Percentiles rank a stretch among this genome's conserved stretches.
phyloP scores from a whole-genome alignment of 2,888 invertebrate genomes.

The Parnassius mnemosyne region DNA sequence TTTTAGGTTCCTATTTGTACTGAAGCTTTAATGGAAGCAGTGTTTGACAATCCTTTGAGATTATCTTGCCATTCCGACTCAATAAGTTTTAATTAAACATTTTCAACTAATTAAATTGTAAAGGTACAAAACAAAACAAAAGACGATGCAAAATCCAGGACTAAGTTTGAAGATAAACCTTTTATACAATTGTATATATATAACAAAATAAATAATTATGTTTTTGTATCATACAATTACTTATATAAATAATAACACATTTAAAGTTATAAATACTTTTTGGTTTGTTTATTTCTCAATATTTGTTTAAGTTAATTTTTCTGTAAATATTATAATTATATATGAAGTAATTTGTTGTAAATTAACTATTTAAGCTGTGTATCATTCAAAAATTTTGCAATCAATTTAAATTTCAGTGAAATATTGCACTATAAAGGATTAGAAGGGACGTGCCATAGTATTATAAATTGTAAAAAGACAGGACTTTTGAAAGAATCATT shows the following conservation, averaged over 20 bases:
- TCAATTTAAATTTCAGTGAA: not conserved
- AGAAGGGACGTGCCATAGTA: conserved; percentile 24
- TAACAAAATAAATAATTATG: not conserved
- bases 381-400: too few relatives aligned
- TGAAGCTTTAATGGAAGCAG: conserved; percentile 15
- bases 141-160: not conserved
- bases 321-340: conserved; percentile 15
- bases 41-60: not conserved
- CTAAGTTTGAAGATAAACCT: not conserved
- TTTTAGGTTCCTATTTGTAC: conserved; percentile 12
- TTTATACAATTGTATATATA: conserved; percentile 3
- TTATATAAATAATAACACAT: conserved; percentile 8
- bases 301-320: not conserved
- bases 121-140: too few relatives aligned
- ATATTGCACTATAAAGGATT: conserved; percentile 7
- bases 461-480: conserved; percentile 2
- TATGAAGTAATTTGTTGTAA: too few relatives aligned
- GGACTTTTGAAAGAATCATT: not conserved
- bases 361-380: too few relatives aligned
- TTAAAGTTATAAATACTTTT: not conserved
- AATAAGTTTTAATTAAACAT: not conserved
- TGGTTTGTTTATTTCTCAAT: conserved; percentile 3
- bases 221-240: conserved; percentile 22
- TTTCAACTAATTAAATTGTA: too few relatives aligned
- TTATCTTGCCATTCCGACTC: conserved; percentile 4